phyloP scores from a whole-genome alignment of 1,140 invertebrate genomes.

The Panagrolaimus sp. region DNA sequence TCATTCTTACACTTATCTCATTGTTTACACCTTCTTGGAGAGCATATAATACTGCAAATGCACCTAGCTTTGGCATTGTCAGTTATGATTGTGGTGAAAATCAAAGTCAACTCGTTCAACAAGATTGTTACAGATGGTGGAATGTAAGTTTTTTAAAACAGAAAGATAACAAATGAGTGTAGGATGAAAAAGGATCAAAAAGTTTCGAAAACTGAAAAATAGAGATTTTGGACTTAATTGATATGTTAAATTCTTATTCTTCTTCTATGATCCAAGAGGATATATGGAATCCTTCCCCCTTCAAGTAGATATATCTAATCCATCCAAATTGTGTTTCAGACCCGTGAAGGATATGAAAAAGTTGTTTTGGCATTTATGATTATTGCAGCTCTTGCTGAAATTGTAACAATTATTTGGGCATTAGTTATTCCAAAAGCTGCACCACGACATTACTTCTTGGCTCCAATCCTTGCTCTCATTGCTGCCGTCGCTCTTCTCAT shows the following conservation, averaged over 20 bases:
- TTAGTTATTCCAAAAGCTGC: constrained; percentile 13
- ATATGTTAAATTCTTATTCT: too few relatives aligned
- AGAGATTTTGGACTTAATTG: too few relatives aligned
- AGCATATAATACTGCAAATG: background rate
- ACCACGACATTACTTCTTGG: constrained; percentile 11
- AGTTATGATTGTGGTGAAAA: background rate
- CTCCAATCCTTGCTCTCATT: background rate
- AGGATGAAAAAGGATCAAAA: too few relatives aligned
- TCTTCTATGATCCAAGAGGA: too few relatives aligned
- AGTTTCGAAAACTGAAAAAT: too few relatives aligned
- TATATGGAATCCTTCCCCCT: too few relatives aligned
- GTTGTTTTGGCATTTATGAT: constrained; percentile 21
- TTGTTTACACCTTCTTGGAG: background rate
- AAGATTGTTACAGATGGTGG: constrained; percentile 8
- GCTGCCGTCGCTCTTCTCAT: background rate
- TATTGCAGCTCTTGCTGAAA: constrained; percentile 18
- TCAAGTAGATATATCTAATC: background rate
- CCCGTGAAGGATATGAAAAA: constrained; percentile 17
- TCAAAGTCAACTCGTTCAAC: background rate
- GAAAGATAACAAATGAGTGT: too few relatives aligned
- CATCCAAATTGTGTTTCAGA: constrained; percentile 13
- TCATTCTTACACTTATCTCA: constrained; percentile 1
- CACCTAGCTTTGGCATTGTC: background rate
- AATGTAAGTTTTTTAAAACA: background rate
- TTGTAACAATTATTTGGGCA: constrained; percentile 13